Base-by-base conservation (phyloP, 1,140 invertebrate species). In the Drosophila arizonae region DNA sequence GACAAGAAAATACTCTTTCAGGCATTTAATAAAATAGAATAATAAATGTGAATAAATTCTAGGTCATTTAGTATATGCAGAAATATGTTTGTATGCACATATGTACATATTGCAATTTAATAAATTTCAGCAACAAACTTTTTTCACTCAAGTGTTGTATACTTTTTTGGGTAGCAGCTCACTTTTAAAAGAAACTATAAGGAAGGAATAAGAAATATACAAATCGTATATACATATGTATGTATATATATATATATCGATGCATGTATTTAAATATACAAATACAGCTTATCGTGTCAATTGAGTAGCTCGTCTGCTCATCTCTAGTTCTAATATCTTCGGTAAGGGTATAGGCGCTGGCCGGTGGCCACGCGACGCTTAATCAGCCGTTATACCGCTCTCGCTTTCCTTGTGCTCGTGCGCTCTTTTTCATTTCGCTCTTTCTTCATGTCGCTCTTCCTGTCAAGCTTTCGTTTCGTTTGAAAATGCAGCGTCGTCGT, bases 341-440 rank as follows among this genome's bases (percentile, higher is more conserved):
- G 17, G 28, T 15, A 43, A 48, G 21, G 15, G 24, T 54, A 52
- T 64, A 28, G 2, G 67, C 51, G 64, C 62, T 56, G 56, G 64
- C 55, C 51, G 58, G 57, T 56, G 56, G 64, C 55, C 63, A 67
- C 70, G 55, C 64, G 64, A 67, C 64, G 64, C 48, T 54, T 33
- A 48, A 13, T 43, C 36, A 9, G 45, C 36, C 43, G 15, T 45
- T 45, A 15, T 15, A 2, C n/a, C 15, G 43, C n/a, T 46, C 30
- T 30, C 10, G 30, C 43, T 69, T 9, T 54, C 45, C 28, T 56
- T 46, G 30, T 24, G 13, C 48, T 30, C 48, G 28, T 9, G 54
- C 43, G 13, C 10, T 54, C 30, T 21, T 30, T n/a, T 6, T 24
- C 3, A 36, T 46, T 50, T 43, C 24, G 39, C 21, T 36, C 28